Conservation (phyloP, 2,113 vertebrate species). For the Lipophrys pholis region DNA sequence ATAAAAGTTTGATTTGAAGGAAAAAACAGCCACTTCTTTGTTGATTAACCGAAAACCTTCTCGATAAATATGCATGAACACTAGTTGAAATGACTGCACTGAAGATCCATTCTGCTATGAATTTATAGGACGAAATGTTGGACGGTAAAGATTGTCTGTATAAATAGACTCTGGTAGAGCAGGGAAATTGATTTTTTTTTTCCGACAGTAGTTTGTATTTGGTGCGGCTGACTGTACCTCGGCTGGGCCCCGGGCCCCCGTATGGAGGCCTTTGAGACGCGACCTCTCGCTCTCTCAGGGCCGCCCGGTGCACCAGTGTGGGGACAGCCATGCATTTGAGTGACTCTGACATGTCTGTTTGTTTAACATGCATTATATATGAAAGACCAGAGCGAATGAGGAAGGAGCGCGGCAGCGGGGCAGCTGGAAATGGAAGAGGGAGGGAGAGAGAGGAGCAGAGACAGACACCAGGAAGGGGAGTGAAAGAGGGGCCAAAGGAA, state of each 20-base stretch:
- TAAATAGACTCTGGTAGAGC: slow-evolving; percentile 14
- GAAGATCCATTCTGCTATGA: too few species aligned
- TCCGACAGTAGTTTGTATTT: neutral
- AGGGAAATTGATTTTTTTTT: neutral
- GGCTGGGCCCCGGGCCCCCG: neutral
- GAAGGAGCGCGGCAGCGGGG: slow-evolving; percentile 24
- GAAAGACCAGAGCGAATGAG: slow-evolving; percentile 57
- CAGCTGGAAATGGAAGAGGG: slow-evolving; percentile 33
- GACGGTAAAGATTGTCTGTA: slow-evolving; percentile 8
- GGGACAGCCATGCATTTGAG: slow-evolving; percentile 58
- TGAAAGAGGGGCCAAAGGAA: slow-evolving; percentile 12
- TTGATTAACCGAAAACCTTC: too few species aligned
- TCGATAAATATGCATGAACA: too few species aligned
- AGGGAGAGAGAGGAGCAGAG: neutral
- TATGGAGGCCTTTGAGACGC: slow-evolving; percentile 35
- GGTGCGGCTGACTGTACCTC: slow-evolving; percentile 12
- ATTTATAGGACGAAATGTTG: neutral
- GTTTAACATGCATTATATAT: slow-evolving; percentile 77
- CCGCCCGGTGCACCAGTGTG: slow-evolving; percentile 14
- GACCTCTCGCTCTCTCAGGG: slow-evolving; percentile 11
- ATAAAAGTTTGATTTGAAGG: too few species aligned
- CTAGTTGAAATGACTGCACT: too few species aligned
- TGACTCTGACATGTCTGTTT: slow-evolving; percentile 75
- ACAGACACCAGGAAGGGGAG: neutral
- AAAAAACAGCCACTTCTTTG: too few species aligned